Evolutionary conservation across 1,140 invertebrate genomes (phyloP).

Genomic region (Drosophila mojavensis): DNA sequence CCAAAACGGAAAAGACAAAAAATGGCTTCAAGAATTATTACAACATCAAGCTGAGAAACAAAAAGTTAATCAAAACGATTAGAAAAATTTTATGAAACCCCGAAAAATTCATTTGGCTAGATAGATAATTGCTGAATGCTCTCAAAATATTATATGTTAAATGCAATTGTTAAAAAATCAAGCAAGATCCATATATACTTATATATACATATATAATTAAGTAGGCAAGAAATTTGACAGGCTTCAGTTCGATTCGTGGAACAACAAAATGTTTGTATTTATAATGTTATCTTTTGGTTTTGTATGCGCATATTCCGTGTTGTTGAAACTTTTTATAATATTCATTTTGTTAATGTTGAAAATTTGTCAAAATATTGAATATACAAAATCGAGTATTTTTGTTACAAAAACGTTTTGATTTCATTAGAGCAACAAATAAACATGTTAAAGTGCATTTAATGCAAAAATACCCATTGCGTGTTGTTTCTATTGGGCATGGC

Average conservation of each 20-base stretch:
- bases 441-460: constrained; percentile 38
- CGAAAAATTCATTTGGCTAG: constrained; percentile 17
- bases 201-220: constrained; percentile 11
- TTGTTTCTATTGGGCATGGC: background rate
- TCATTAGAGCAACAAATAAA: constrained; percentile 57
- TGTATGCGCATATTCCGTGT: constrained; percentile 35
- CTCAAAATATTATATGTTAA: constrained; percentile 10
- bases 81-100: constrained; percentile 61
- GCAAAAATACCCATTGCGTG: constrained; percentile 30
- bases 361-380: constrained; percentile 50
- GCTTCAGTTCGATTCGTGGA: constrained; percentile 53
- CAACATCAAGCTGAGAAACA: constrained; percentile 53
- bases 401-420: constrained; percentile 74
- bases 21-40: constrained; percentile 58
- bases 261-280: constrained; percentile 32
- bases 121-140: constrained; percentile 6
- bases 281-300: constrained; percentile 42
- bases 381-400: constrained; percentile 53
- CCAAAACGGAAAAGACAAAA: constrained; percentile 36
- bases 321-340: constrained; percentile 45
- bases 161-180: constrained; percentile 62
- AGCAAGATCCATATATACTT: constrained; percentile 5
- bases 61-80: constrained; percentile 69
- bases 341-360: constrained; percentile 54
- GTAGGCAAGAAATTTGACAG: constrained; percentile 49